Conservation (phyloP, 35 echinoderm and acorn worm genomes). For the Lytechinus variegatus region DNA sequence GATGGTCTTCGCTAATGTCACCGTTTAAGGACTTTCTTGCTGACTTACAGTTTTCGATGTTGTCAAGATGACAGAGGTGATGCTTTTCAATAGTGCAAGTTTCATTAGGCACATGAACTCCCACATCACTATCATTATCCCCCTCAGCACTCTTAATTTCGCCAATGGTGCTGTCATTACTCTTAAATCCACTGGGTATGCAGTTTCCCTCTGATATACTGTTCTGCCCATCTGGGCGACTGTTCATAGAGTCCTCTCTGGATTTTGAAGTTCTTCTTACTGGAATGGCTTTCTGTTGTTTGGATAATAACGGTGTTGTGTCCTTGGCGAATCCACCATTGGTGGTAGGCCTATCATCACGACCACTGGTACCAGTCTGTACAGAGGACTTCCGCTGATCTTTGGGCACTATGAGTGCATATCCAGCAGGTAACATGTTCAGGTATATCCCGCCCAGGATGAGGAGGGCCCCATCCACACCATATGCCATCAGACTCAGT, state of each 20-base stretch:
- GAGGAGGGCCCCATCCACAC: not conserved
- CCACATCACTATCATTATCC: too few species aligned
- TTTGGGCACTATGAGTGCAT: not conserved
- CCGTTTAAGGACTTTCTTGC: not conserved
- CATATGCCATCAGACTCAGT: not conserved
- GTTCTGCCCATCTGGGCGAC: too few species aligned
- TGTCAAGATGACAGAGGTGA: not conserved
- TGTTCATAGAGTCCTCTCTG: too few species aligned
- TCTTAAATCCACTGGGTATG: too few species aligned
- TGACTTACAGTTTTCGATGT: not conserved
- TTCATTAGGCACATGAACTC: too few species aligned
- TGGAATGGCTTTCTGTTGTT: not conserved
- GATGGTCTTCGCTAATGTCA: too few species aligned
- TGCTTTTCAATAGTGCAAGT: too few species aligned
- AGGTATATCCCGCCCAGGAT: not conserved
- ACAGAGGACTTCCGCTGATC: not conserved
- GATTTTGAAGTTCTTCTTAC: not conserved
- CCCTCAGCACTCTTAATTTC: too few species aligned
- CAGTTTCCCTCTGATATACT: too few species aligned
- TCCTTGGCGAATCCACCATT: not conserved
- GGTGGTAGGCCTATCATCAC: not conserved
- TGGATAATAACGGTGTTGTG: not conserved
- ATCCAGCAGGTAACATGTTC: not conserved
- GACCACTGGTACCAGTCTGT: not conserved
- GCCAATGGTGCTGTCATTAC: too few species aligned